Conservation (phyloP, 2,113 vertebrate genomes). For the Apaloderma vittatum region DNA sequence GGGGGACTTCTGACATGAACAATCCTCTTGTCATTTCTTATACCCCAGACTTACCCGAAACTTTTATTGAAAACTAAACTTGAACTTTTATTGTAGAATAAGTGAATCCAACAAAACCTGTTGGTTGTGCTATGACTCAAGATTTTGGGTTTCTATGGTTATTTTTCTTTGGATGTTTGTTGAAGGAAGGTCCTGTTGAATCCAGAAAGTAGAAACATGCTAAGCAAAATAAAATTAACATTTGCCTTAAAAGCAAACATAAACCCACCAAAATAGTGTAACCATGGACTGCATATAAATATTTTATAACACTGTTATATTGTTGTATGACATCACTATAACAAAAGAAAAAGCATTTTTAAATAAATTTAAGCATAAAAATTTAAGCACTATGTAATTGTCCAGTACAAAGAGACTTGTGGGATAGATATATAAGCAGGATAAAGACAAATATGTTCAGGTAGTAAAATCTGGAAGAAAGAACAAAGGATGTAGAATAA, state of each 20-base stretch:
- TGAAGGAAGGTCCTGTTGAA: not conserved
- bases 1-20: accelerated
- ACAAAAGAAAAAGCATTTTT: accelerated
- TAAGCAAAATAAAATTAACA: not conserved
- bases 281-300: accelerated
- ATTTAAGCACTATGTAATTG: not conserved
- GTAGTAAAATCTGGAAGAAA: not conserved
- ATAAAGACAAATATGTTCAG: not conserved
- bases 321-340: not conserved
- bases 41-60: accelerated
- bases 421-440: accelerated
- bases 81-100: not conserved
- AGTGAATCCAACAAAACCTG: not conserved
- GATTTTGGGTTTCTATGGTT: not conserved
- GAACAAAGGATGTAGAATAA: not conserved
- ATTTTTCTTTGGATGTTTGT: not conserved
- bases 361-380: not conserved
- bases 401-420: not conserved
- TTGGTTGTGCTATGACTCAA: not conserved
- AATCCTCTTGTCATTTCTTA: not conserved
- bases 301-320: not conserved
- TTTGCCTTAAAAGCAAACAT: not conserved
- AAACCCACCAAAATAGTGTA: not conserved
- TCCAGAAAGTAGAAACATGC: not conserved
- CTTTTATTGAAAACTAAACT: not conserved